Base-by-base conservation (phyloP, 2,797 vertebrate species). In the Margarornis squamiger region DNA sequence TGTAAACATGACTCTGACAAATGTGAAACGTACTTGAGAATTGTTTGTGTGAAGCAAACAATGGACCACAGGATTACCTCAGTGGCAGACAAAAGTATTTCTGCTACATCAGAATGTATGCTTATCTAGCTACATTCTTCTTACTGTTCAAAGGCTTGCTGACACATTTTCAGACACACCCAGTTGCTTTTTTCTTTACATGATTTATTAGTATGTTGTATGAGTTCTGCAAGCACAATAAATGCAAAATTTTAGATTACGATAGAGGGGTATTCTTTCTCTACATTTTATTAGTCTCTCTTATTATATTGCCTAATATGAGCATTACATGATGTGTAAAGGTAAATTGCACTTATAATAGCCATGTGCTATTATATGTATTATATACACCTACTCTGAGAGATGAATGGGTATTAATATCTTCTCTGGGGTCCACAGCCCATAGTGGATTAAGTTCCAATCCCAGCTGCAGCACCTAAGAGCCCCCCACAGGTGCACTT, bases 1-100 rank as follows among this genome's bases (percentile, higher is more conserved):
- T 92, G 75, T 68, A 93, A 94, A 93, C 67, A 90, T 55, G 77
- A 81, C 79, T 88, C 73, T 94, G 90, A 94, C 71, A 94, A 95
- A 96, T 41, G 84, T 73, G 86, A 58, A 78, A 82, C 0, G 1
- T 70, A 80, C 55, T 71, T 10, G 7, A 38, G 78, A 92, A 80
- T n/a, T 89, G 68, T 81, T 76, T 23, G 7, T 4, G 8, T 49
- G 86, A 88, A 80, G 72, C 51, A 93, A 89, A 94, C 48, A 96
- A 94, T 17, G 59, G 91, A 73, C 75, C 49, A 68, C 38, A 52
- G 0, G 14, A 85, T 85, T 86, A 97, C 86, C 91, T 92, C 72
- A 68, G 41, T n/a, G 45, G 79, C 61, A 87, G 79, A 92, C 41
- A 63, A 68, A 96, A 88, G 78, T 57, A 80, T 84, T 62, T 91